Conservation (phyloP, 2,797 vertebrate species). For the Periophthalmus magnuspinnatus region DNA sequence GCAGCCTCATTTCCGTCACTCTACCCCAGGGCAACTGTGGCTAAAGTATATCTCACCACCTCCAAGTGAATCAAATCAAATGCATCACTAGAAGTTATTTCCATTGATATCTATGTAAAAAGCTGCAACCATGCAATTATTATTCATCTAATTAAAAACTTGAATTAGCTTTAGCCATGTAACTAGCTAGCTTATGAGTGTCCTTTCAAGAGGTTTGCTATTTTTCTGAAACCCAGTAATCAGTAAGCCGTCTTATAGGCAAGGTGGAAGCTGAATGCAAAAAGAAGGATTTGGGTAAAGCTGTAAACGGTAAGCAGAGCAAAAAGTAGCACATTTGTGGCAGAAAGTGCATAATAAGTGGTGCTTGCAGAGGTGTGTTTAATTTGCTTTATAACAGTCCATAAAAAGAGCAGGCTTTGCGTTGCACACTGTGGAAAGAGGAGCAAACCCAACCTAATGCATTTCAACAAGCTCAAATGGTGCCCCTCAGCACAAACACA, state of each 20-base stretch:
- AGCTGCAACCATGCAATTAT: not conserved
- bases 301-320: conserved; percentile 21
- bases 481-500: conserved; percentile 63
- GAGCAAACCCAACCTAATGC: conserved; percentile 48
- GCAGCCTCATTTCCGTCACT: too few relatives aligned
- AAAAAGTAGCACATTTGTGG: conserved; percentile 20
- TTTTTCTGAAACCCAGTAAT: not conserved
- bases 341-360: conserved; percentile 15
- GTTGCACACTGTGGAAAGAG: conserved; percentile 35
- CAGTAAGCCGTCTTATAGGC: not conserved
- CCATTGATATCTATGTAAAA: not conserved
- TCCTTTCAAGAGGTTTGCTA: not conserved
- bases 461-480: conserved; percentile 56
- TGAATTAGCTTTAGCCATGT: not conserved
- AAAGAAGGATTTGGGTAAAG: conserved; percentile 21
- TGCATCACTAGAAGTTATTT: not conserved
- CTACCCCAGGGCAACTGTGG: too few relatives aligned
- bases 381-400: conserved; percentile 44
- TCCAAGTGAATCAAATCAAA: not conserved
- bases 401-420: conserved; percentile 32
- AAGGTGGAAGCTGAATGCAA: not conserved
- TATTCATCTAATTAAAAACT: not conserved
- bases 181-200: not conserved
- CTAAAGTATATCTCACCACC: too few relatives aligned
- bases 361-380: conserved; percentile 27